These are phyloP conservation scores for Ameiurus melas DNA, from an alignment of 2,113 vertebrate species.

Conservation along the genomic window DNA sequence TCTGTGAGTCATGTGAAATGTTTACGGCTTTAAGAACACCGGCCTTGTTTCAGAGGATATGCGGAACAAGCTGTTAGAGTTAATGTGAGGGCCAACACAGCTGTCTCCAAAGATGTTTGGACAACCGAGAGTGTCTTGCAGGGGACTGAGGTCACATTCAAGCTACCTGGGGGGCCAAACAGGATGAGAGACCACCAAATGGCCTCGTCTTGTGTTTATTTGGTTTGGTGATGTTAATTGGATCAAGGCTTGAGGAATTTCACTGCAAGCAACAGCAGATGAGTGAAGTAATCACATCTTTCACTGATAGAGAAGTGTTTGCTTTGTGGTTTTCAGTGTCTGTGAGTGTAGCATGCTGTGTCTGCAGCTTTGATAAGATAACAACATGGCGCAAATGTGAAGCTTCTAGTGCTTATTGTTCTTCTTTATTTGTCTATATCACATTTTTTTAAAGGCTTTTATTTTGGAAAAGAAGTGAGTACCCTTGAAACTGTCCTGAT, in stretches of 20 bases:
- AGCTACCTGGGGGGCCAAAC: constrained; percentile 34
- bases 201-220: constrained; percentile 38
- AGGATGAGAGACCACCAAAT: constrained; percentile 49
- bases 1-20: not conserved
- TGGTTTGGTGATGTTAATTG: constrained; percentile 35
- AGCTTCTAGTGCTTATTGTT: constrained; percentile 2
- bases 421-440: not conserved
- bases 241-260: constrained; percentile 31
- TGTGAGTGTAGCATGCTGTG: constrained; percentile 14
- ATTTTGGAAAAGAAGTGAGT: constrained; percentile 2
- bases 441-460: not conserved
- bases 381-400: not conserved
- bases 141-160: constrained; percentile 1
- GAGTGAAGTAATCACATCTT: constrained; percentile 6
- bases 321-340: constrained; percentile 12
- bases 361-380: constrained; percentile 1
- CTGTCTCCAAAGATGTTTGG: constrained; percentile 42
- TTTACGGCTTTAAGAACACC: constrained; percentile 12
- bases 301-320: constrained; percentile 23
- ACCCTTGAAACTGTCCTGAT: not conserved
- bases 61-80: not conserved
- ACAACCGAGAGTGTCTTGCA: constrained; percentile 34
- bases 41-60: constrained; percentile 9
- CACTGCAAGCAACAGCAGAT: constrained; percentile 1
- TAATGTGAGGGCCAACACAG: constrained; percentile 47